These are phyloP conservation scores for Brachynemurus nebulosus DNA, from an alignment of 2,888 invertebrate species.

Conservation along the genomic window DNA sequence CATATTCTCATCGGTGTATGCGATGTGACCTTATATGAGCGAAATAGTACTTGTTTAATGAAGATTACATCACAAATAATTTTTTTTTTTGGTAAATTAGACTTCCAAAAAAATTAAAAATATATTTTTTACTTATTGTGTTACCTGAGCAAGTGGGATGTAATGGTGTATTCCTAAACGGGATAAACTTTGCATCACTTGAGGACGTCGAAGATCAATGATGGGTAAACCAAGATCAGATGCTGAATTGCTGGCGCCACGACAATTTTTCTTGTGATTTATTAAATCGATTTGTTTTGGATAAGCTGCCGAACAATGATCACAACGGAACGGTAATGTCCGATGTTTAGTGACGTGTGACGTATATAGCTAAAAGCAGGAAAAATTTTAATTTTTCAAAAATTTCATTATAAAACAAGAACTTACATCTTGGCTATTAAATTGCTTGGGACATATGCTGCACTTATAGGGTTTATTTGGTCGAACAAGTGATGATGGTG, in stretches of 20 bases:
- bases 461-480: conserved; percentile 3
- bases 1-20: too few species aligned
- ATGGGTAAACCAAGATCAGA: conserved; percentile 57
- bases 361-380: conserved; percentile 24
- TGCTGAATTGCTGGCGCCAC: conserved; percentile 37
- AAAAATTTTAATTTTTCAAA: conserved; percentile 24
- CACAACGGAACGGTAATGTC: conserved; percentile 42
- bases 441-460: conserved; percentile 3
- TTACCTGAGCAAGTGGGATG: conserved; percentile 54
- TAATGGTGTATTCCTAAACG: conserved; percentile 58
- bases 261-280: conserved; percentile 50
- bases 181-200: conserved; percentile 46
- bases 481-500: background rate
- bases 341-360: conserved; percentile 33
- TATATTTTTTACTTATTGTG: conserved; percentile 28
- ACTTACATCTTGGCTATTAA: conserved; percentile 5
- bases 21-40: too few species aligned
- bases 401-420: conserved; percentile 17
- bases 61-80: too few species aligned
- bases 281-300: conserved; percentile 43
- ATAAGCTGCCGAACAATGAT: conserved; percentile 58
- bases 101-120: background rate
- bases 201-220: conserved; percentile 55
- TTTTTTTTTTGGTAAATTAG: too few species aligned
- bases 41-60: too few species aligned